Conservation (phyloP, 2,888 invertebrate genomes). For the Nemoura dubitans region DNA sequence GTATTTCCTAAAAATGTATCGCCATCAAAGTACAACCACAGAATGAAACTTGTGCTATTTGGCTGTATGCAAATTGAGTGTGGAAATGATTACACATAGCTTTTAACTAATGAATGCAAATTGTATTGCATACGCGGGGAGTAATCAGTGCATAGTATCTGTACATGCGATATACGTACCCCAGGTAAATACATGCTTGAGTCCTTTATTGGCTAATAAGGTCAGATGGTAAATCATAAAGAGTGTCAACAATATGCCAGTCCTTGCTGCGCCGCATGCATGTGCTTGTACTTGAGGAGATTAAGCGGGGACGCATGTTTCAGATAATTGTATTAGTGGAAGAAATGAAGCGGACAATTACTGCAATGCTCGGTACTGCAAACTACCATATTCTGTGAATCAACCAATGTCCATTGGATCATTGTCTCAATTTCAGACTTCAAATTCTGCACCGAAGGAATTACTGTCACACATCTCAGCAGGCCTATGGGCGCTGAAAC, state of each 20-base stretch:
- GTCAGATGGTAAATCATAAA: not conserved
- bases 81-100: conserved; percentile 17
- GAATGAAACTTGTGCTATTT: not conserved
- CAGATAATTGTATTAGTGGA: too few relatives aligned
- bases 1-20: too few relatives aligned
- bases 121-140: not conserved
- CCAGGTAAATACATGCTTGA: not conserved
- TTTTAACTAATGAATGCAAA: conserved; percentile 18
- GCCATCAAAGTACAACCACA: not conserved
- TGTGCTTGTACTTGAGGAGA: not conserved
- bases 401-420: too few relatives aligned
- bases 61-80: conserved; percentile 14
- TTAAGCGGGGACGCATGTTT: not conserved
- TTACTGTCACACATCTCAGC: too few relatives aligned
- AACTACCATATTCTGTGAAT: too few relatives aligned
- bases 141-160: conserved; percentile 13
- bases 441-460: too few relatives aligned
- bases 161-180: conserved; percentile 1
- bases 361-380: too few relatives aligned
- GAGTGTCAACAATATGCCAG: not conserved
- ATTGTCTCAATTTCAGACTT: too few relatives aligned
- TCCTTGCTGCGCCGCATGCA: not conserved
- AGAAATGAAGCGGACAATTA: too few relatives aligned
- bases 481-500: too few relatives aligned
- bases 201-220: conserved; percentile 4